These are phyloP conservation scores for Noctua janthina DNA, from an alignment of 2,888 invertebrate species.

Conservation along the genomic window DNA sequence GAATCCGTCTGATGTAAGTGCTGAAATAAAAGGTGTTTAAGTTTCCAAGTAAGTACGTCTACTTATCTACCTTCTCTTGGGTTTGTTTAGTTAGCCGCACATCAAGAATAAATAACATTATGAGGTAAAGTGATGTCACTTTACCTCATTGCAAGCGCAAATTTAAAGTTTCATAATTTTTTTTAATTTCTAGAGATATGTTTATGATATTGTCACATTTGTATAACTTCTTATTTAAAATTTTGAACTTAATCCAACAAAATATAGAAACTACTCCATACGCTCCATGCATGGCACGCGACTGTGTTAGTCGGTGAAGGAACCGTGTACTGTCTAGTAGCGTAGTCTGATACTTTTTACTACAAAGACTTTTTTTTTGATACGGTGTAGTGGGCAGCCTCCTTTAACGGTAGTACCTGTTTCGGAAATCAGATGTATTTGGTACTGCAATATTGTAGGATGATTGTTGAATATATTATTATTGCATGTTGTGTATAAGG, in stretches of 20 bases:
- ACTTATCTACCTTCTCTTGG: not conserved
- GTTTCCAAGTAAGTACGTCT: no score
- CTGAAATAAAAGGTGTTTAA: not conserved
- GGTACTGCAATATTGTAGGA: constrained; percentile 6
- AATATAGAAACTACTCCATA: not conserved
- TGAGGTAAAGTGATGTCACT: not conserved
- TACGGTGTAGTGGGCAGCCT: not conserved
- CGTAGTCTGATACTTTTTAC: not conserved
- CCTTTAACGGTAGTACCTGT: not conserved
- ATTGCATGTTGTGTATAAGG: constrained; percentile 36
- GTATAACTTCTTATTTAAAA: no score
- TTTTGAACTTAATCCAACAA: no score
- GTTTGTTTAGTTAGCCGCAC: not conserved
- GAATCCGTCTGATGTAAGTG: not conserved
- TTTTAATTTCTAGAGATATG: no score
- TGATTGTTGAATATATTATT: constrained; percentile 38
- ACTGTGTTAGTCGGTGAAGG: not conserved
- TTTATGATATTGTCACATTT: no score
- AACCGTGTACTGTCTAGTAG: not conserved
- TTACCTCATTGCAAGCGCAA: not conserved
- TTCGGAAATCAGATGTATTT: constrained; percentile 43
- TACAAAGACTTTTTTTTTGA: not conserved
- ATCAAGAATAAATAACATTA: no score
- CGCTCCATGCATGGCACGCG: not conserved
- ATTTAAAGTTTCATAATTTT: no score